Percentiles rank a stretch among this genome's conserved stretches.
These are phyloP conservation scores for Stegastes partitus DNA, from an alignment of 2,113 vertebrate genomes.

Conservation along the genomic window DNA sequence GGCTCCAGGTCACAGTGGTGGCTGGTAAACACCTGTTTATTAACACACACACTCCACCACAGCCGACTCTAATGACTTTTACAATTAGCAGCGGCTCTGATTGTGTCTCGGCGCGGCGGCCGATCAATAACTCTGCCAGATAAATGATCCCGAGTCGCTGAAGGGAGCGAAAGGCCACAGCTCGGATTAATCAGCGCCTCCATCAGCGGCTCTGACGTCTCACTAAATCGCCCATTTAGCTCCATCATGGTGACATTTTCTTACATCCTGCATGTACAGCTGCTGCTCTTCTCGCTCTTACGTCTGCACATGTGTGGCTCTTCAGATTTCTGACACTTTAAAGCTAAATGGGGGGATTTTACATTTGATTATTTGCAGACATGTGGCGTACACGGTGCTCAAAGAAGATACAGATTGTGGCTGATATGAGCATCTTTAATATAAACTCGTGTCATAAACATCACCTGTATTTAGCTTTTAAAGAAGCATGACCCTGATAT, in stretches of 20 bases:
- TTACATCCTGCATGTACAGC: constrained; percentile 9
- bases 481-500: no score
- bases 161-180: constrained; percentile 77
- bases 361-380: neutral
- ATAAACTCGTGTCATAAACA: no score
- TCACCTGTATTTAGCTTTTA: no score
- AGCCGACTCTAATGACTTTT: constrained; percentile 53
- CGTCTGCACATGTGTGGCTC: neutral
- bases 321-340: neutral
- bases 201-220: constrained; percentile 47
- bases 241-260: constrained; percentile 37
- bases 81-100: constrained; percentile 63
- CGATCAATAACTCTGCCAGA: constrained; percentile 76
- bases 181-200: constrained; percentile 73
- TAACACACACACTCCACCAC: constrained; percentile 20
- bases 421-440: no score
- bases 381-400: neutral
- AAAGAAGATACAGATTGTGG: neutral
- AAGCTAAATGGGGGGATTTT: neutral
- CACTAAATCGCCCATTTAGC: constrained; percentile 37
- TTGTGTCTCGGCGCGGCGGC: constrained; percentile 48
- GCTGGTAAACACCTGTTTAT: constrained; percentile 18
- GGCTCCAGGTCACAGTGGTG: constrained; percentile 3
- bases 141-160: constrained; percentile 66
- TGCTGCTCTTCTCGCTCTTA: neutral